Conservation (phyloP, 2,113 vertebrate genomes). For the Alethe diademata region DNA sequence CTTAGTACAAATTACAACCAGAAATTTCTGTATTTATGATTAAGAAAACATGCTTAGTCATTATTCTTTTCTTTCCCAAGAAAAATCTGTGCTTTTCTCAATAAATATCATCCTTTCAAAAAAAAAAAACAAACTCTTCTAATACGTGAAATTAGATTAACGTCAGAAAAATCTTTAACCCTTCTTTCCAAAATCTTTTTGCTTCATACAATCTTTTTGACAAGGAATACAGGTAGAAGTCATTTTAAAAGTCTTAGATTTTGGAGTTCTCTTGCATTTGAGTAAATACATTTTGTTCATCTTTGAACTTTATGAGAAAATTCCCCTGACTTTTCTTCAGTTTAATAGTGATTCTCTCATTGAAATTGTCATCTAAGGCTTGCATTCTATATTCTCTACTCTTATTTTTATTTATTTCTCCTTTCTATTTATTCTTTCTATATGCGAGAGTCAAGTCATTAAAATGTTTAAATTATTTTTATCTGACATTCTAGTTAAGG, state of each 20-base stretch:
- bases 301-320: neutral
- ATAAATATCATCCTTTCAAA: rapidly evolving
- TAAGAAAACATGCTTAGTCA: neutral
- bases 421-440: neutral
- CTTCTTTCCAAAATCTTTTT: neutral
- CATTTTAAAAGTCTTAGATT: rapidly evolving
- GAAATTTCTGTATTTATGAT: neutral
- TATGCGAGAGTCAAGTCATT: neutral
- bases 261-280: neutral
- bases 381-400: neutral
- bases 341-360: neutral
- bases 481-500: neutral
- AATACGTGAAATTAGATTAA: neutral
- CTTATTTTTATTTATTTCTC: neutral
- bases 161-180: neutral
- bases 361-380: neutral
- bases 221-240: neutral
- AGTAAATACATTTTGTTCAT: neutral
- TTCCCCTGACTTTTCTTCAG: neutral
- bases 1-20: neutral
- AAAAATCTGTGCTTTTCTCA: neutral
- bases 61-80: neutral
- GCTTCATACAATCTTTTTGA: neutral
- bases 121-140: neutral
- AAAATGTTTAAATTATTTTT: neutral